Conservation (phyloP, 2,113 vertebrate species). For the Sterrhoptilus dennistouni region DNA sequence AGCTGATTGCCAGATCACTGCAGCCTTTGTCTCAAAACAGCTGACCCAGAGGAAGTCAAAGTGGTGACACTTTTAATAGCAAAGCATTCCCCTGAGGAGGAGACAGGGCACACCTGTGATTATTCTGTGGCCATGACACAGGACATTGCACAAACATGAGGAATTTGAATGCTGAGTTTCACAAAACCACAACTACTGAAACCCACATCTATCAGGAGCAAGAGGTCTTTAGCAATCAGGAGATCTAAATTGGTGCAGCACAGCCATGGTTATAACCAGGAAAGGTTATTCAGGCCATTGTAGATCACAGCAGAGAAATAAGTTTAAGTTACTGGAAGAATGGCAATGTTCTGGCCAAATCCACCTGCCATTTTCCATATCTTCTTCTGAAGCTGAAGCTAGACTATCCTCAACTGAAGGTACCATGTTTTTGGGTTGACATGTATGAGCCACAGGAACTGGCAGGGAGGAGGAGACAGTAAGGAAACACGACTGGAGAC, state of each 20-base stretch:
- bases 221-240: not conserved
- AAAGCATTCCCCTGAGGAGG: not conserved
- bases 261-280: not conserved
- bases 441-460: not conserved
- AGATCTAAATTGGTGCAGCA: not conserved
- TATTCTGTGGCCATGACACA: not conserved
- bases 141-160: not conserved
- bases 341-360: not conserved
- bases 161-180: not conserved
- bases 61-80: not conserved
- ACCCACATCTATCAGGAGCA: not conserved
- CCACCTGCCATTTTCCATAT: not conserved
- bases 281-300: not conserved
- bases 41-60: not conserved
- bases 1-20: not conserved
- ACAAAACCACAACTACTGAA: rapidly evolving
- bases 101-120: not conserved
- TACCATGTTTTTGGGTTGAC: not conserved
- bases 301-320: not conserved
- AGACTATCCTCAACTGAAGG: not conserved
- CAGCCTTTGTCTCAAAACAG: not conserved
- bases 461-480: not conserved
- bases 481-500: not conserved
- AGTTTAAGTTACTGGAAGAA: not conserved
- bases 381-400: not conserved